Evolutionary conservation across 2,797 vertebrate species (phyloP), one percentile per base, ranked within the genome.

Genomic region (Aphelocoma californica): DNA sequence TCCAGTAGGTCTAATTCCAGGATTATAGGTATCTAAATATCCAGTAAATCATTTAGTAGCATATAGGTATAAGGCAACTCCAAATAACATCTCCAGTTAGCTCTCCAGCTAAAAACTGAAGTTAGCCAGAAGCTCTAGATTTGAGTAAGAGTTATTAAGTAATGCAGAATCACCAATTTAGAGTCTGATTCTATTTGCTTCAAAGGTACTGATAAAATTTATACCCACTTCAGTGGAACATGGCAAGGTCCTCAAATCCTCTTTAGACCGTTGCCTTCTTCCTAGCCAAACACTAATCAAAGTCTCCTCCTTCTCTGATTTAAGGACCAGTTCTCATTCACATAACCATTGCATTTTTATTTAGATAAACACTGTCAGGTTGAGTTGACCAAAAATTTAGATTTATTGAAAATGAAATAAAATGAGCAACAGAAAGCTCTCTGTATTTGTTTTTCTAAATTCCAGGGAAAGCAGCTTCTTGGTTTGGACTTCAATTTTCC

Each of bases 1-100:
- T 93, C 86, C 94, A 93, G 88, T 92, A 91, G 96, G 90, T 92
- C 83, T 96, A 95, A 96, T 94, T 96, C 96, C 81, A 94, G 96
- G 94, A 95, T 97, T 96, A 97, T 96, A 94, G 88, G 95, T 87
- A 89, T 93, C 94, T 96, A 89, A 91, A 95, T 84, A 96, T 53
- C 78, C 93, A 95, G 95, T 94, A 96, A 96, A 97, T 95, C 94
- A 95, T 97, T 95, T 85, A 95, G 92, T 50, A 92, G 90, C 57
- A 83, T 81, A 96, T 89, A 89, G 81, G 88, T 96, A 95, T 96
- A 93, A 90, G 81, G 74, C 90, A 96, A 95, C 90, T 94, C 84
- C 84, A 95, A 95, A 96, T 87, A 95, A 91, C 71, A 83, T 92
- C 90, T 93, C 81, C 69, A 86, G 93, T 86, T 84, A 90, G 81